phyloP scores from a whole-genome alignment of 1,140 invertebrate genomes.

The Drosophila prosaltans region DNA sequence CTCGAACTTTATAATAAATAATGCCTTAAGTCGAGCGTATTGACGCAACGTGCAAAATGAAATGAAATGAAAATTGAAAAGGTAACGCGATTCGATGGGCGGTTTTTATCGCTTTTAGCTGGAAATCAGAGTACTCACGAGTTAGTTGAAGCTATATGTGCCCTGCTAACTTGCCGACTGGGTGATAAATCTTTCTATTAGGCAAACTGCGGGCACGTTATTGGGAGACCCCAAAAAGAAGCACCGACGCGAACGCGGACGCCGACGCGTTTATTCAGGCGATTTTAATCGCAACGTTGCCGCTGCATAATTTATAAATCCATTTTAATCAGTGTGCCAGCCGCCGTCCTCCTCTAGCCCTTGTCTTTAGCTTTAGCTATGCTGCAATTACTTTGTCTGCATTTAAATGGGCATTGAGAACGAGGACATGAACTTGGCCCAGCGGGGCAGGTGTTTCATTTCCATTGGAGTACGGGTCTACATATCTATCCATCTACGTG shows the following conservation, averaged over 20 bases:
- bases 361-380: background rate
- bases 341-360: background rate
- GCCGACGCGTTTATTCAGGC: constrained; percentile 65
- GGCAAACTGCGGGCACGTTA: constrained; percentile 65
- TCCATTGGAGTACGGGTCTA: constrained; percentile 34
- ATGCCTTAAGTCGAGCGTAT: constrained; percentile 51
- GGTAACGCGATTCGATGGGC: constrained; percentile 50
- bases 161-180: constrained; percentile 58
- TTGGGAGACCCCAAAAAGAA: constrained; percentile 10
- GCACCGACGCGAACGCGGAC: constrained; percentile 37
- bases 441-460: constrained; percentile 71
- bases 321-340: constrained; percentile 71
- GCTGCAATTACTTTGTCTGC: constrained; percentile 82
- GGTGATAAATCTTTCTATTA: constrained; percentile 83
- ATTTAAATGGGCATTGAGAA: constrained; percentile 70
- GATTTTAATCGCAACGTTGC: constrained; percentile 69
- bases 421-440: constrained; percentile 64
- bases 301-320: constrained; percentile 82
- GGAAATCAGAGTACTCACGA: constrained; percentile 48
- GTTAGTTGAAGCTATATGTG: constrained; percentile 12
- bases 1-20: constrained; percentile 58
- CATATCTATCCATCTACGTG: constrained; percentile 48
- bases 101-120: constrained; percentile 61
- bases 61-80: constrained; percentile 82
- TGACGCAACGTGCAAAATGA: constrained; percentile 62